Evolutionary conservation across 2,888 invertebrate genomes (phyloP).

Genomic region (Perdita meconis): DNA sequence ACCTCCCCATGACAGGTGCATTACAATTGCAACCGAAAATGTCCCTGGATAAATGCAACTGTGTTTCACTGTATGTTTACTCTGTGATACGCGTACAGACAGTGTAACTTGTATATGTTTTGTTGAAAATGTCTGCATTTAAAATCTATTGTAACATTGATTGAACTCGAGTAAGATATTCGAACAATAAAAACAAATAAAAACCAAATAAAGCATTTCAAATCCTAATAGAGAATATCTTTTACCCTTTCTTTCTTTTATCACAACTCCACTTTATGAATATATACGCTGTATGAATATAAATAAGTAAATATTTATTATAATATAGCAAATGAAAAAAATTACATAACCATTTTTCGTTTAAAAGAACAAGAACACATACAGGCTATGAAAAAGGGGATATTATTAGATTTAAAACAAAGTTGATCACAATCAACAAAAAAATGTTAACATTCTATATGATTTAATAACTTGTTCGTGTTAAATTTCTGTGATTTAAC

Average conservation of each 20-base stretch:
- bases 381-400: constrained; percentile 11
- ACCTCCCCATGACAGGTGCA: background rate
- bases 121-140: constrained; percentile 40
- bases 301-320: too few relatives aligned
- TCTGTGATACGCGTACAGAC: constrained; percentile 54
- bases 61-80: constrained; percentile 57
- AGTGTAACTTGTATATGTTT: constrained; percentile 43
- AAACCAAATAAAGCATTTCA: too few relatives aligned
- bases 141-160: constrained; percentile 53
- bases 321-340: too few relatives aligned
- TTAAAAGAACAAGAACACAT: background rate
- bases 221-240: too few relatives aligned
- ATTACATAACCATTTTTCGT: too few relatives aligned
- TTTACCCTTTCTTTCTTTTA: too few relatives aligned
- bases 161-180: constrained; percentile 49
- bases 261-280: too few relatives aligned
- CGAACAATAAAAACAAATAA: constrained; percentile 30
- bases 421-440: background rate
- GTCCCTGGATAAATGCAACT: constrained; percentile 40
- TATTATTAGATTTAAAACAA: background rate
- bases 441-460: too few relatives aligned
- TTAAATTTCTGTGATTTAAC: too few relatives aligned
- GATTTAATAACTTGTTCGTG: background rate
- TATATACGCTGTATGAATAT: too few relatives aligned
- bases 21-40: constrained; percentile 21